Base-by-base conservation (phyloP, 2,113 vertebrate genomes). In the Datnioides undecimradiatus region DNA sequence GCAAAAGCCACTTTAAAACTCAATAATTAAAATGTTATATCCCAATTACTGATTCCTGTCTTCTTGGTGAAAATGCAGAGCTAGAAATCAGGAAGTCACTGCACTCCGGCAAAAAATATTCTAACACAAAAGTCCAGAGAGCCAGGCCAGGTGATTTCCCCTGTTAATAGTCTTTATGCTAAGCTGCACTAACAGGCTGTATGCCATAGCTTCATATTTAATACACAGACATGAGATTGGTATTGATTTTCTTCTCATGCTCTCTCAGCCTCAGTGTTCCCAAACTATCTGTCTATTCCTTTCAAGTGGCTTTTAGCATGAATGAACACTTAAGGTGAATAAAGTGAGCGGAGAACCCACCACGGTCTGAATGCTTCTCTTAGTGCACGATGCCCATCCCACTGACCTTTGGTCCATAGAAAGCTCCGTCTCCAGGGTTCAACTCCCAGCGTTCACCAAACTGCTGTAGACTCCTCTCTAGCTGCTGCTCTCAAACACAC, bases 371-470 rank as follows among this genome's bases (percentile, higher is more conserved):
- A 38, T 68, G 51, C 34, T 49, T 72, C 8, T 19, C 45, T 54
- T 4, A 33, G 6, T 41, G 40, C 51, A 55, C 17, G 60, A 21
- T 12, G 38, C 46, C 27, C 49, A n/a, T 49, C 49, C 5, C 11
- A 79, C 89, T 87, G 69, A 98, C 97, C 95, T 98, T 98, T 57
- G 97, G 97, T n/a, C 97, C 97, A 0, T 98, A 98, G 88, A 99
- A 99, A 6, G 97, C 97, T 0, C 97, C 97, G 0, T 99, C 97
- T 33, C 96, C 97, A 0, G 95, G 94, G 34, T 91, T 97, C 66
- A 98, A 71, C 63, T 97, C 95, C 97, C 97, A 98, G 4, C 84
- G 93, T 80, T 96, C 94, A 8, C 95, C 96, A 25, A 97, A 98
- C 6, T 93, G 90, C 73, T 89, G 87, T 71, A 99, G 93, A 87